phyloP scores from a whole-genome alignment of 2,113 vertebrate species.

The Piliocolobus tephrosceles region DNA sequence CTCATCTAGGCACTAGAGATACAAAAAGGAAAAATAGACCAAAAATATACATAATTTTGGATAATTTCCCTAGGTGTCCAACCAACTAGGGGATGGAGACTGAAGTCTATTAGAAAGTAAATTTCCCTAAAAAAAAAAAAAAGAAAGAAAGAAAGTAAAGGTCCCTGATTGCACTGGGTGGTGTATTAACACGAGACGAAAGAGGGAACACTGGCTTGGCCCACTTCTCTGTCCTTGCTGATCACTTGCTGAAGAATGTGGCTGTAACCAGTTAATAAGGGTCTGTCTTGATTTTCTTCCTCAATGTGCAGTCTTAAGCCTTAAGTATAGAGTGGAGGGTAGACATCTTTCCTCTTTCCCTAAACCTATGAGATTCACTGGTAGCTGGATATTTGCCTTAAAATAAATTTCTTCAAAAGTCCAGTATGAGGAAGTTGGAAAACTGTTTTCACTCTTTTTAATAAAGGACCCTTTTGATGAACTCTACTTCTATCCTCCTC shows the following conservation, averaged over 20 bases:
- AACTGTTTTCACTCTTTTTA: not conserved
- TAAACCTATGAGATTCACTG: not conserved
- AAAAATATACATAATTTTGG: not conserved
- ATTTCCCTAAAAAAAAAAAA: no score
- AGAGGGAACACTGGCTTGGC: rapidly evolving
- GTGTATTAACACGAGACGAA: rapidly evolving
- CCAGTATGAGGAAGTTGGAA: not conserved
- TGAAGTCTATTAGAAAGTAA: not conserved
- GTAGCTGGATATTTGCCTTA: not conserved
- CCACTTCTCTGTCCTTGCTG: not conserved
- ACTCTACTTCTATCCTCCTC: not conserved
- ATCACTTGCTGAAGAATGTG: not conserved
- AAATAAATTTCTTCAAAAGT: not conserved
- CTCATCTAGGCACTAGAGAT: not conserved
- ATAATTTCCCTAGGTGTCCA: not conserved
- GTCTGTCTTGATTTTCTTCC: not conserved
- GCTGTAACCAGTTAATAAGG: not conserved
- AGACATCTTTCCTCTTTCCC: not conserved
- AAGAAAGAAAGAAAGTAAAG: no score
- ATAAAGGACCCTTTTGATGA: not conserved
- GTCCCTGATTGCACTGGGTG: rapidly evolving
- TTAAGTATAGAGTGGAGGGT: rapidly evolving
- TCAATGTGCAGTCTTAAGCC: not conserved
- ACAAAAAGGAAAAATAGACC: not conserved
- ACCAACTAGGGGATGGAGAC: no score